phyloP scores from a whole-genome alignment of 2,113 vertebrate species.

The Atrichornis clamosus region DNA sequence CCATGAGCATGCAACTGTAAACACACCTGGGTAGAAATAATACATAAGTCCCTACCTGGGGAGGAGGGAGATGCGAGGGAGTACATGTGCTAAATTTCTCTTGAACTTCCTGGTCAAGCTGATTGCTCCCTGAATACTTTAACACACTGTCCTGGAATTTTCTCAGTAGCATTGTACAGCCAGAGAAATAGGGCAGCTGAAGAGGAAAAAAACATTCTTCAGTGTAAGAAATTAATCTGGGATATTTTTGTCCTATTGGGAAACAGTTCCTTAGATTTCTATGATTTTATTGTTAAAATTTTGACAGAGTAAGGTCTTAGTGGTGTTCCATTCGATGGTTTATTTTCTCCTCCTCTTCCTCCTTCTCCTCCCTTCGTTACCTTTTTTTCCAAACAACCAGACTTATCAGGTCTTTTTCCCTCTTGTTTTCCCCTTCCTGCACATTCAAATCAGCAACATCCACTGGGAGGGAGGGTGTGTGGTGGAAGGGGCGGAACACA shows the following conservation, averaged over 20 bases:
- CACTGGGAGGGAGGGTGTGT: fast-evolving
- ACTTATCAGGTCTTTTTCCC: not conserved
- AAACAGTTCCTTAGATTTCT: not conserved
- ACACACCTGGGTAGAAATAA: fast-evolving
- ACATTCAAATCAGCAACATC: not conserved
- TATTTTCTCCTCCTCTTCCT: not conserved
- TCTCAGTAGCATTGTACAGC: not conserved
- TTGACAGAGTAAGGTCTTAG: not conserved
- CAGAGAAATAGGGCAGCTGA: not conserved
- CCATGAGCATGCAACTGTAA: not conserved
- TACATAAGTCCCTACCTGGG: not conserved
- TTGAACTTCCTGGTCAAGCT: not conserved
- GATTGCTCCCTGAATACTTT: not conserved
- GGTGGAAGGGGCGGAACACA: fast-evolving
- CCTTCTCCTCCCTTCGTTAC: too few relatives aligned
- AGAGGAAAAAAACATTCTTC: not conserved
- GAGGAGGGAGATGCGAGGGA: not conserved
- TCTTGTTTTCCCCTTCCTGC: not conserved
- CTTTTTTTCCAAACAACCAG: not conserved
- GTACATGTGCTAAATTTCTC: not conserved
- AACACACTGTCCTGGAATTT: not conserved
- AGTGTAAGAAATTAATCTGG: not conserved
- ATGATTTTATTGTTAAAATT: not conserved
- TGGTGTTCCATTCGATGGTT: not conserved
- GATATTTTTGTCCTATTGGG: not conserved